Conservation (phyloP, 2,888 invertebrate species). For the Galerucella pusilla region DNA sequence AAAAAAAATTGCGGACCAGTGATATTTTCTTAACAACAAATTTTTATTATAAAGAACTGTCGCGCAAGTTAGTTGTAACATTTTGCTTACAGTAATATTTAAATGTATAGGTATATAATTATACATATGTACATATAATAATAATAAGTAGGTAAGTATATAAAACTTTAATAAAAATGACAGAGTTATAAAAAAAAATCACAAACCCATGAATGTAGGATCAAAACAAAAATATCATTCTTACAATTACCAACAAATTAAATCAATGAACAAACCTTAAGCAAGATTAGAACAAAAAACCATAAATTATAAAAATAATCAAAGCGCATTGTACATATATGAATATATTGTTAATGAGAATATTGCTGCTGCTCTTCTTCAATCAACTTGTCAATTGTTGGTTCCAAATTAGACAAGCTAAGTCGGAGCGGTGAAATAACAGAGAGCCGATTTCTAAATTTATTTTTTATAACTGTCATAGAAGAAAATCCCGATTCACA, state of each 20-base stretch:
- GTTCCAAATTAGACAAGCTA: constrained; percentile 5
- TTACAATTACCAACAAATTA: not conserved
- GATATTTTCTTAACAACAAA: constrained; percentile 12
- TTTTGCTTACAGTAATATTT: constrained; percentile 6
- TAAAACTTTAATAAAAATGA: not conserved
- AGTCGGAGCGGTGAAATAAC: not conserved
- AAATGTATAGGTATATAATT: constrained; percentile 3
- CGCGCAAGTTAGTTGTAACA: constrained; percentile 3
- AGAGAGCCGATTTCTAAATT: not conserved
- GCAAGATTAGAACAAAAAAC: too few species aligned
- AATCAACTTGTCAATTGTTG: constrained; percentile 4
- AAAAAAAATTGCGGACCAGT: constrained; percentile 10
- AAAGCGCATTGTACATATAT: too few species aligned
- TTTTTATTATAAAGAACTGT: not conserved
- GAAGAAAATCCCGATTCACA: too few species aligned
- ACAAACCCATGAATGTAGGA: not conserved
- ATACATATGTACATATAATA: not conserved
- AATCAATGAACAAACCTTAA: not conserved
- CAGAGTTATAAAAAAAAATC: not conserved
- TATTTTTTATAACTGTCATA: too few species aligned
- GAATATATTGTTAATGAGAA: too few species aligned
- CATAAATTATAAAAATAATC: not conserved
- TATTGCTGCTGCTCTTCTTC: too few species aligned
- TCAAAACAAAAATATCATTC: not conserved
- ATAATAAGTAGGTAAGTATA: not conserved